phyloP scores from a whole-genome alignment of 2,888 invertebrate species.

The Epistrophella euchroma region DNA sequence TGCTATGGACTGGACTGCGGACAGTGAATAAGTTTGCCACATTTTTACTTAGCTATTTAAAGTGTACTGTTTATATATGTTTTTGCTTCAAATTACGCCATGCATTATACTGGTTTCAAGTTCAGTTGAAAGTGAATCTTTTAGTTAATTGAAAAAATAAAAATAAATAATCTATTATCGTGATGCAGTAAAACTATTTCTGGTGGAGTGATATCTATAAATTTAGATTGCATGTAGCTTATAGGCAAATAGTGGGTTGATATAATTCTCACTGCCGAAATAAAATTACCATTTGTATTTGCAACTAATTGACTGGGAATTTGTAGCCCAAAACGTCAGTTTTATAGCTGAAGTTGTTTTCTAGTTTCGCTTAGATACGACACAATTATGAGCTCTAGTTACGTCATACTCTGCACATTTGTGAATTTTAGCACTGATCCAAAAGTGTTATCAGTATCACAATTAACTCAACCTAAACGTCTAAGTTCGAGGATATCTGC shows the following conservation, averaged over 20 bases:
- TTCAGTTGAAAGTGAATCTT: constrained; percentile 58
- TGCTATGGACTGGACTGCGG: background rate
- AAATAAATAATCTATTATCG: background rate
- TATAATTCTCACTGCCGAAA: too few species aligned
- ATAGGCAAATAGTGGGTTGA: background rate
- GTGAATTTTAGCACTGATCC: too few species aligned
- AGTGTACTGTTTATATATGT: background rate
- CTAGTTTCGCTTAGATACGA: too few species aligned
- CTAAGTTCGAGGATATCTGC: too few species aligned
- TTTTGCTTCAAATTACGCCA: constrained; percentile 43
- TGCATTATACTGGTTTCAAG: constrained; percentile 49
- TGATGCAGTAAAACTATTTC: background rate
- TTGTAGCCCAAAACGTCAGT: too few species aligned
- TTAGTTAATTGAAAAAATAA: constrained; percentile 19
- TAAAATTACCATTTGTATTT: too few species aligned
- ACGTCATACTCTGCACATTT: too few species aligned
- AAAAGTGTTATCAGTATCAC: too few species aligned
- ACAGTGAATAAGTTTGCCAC: constrained; percentile 25
- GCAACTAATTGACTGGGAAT: too few species aligned
- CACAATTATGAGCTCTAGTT: too few species aligned
- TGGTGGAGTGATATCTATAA: background rate
- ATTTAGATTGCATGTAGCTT: background rate
- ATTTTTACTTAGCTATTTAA: constrained; percentile 4
- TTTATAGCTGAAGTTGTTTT: too few species aligned
- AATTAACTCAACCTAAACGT: too few species aligned